These are phyloP conservation scores for Glomeris marginata DNA, from an alignment of 2,888 invertebrate species.

Conservation along the genomic window DNA sequence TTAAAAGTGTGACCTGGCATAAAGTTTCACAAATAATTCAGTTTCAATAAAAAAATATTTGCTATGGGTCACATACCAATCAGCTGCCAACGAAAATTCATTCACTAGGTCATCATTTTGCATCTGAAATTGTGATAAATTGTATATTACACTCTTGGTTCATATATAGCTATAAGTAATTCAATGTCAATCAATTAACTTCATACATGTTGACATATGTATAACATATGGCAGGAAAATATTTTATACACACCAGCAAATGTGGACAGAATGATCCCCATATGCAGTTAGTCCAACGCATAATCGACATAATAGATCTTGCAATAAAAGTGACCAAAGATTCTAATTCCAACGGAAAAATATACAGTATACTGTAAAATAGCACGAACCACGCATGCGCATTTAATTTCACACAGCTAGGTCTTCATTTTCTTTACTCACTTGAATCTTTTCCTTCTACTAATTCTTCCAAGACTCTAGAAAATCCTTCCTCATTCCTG, in stretches of 20 bases:
- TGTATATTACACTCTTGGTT: no score
- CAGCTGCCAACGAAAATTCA: slow-evolving; percentile 3
- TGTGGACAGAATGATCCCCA: slow-evolving; percentile 10
- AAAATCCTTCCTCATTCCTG: slow-evolving; percentile 10
- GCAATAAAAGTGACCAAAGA: background rate
- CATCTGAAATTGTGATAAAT: slow-evolving; percentile 3
- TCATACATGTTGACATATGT: no score
- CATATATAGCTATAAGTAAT: no score
- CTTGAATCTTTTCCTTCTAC: slow-evolving; percentile 5
- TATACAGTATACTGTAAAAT: background rate
- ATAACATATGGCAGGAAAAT: no score
- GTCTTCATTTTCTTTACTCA: background rate
- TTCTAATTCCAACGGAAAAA: background rate
- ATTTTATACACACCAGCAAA: slow-evolving; percentile 2
- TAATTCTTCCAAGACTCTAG: slow-evolving; percentile 12
- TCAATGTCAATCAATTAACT: no score
- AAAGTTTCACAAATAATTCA: background rate
- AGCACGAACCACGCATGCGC: background rate
- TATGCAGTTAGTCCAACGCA: slow-evolving; percentile 1
- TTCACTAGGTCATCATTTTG: slow-evolving; percentile 7
- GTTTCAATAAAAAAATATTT: background rate
- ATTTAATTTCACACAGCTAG: background rate
- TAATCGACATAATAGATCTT: background rate
- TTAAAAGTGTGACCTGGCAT: background rate
- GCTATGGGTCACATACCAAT: slow-evolving; percentile 4